phyloP scores from a whole-genome alignment of 2,113 vertebrate species.

The Chunga burmeisteri region DNA sequence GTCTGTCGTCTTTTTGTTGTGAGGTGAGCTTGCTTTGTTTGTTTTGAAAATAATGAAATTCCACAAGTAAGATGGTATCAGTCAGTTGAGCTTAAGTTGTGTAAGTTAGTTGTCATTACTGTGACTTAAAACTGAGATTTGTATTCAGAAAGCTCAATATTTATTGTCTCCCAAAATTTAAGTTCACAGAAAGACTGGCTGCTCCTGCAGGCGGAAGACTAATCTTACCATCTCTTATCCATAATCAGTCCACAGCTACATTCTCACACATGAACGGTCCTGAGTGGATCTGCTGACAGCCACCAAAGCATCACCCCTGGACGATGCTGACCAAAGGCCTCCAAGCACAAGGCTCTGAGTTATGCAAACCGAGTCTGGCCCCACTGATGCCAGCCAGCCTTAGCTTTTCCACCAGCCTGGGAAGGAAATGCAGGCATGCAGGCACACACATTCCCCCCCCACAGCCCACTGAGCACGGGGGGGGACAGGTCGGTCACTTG shows the following conservation, averaged over 20 bases:
- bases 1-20: rapidly evolving
- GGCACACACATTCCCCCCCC: background rate
- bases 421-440: background rate
- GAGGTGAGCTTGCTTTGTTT: background rate
- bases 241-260: background rate
- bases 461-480: background rate
- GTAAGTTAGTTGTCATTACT: background rate
- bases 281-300: background rate
- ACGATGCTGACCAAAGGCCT: background rate
- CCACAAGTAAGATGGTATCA: background rate
- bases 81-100: background rate
- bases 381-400: background rate
- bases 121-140: background rate
- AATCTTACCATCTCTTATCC: background rate
- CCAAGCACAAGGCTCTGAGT: background rate
- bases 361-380: background rate
- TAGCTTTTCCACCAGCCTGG: background rate
- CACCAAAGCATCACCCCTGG: background rate
- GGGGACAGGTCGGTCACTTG: background rate
- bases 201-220: background rate
- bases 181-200: background rate
- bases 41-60: background rate
- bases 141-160: background rate
- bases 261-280: background rate
- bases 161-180: background rate